Conservation (phyloP, 2,888 invertebrate species). For the Notodonta dromedarius region DNA sequence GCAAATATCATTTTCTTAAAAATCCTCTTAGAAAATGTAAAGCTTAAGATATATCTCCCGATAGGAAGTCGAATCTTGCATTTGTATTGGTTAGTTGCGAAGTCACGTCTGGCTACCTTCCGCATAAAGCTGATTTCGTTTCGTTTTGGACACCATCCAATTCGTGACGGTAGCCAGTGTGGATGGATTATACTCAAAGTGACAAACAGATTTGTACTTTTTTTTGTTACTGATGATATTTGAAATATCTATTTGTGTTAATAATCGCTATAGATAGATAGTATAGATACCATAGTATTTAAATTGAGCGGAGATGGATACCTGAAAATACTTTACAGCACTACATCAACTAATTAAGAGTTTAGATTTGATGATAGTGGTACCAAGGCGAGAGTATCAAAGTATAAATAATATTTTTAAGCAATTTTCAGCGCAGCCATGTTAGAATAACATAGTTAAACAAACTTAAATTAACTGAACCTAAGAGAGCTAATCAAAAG, state of each 20-base stretch:
- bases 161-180: background rate
- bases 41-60: background rate
- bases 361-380: too few relatives aligned
- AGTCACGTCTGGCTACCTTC: slow-evolving; percentile 7
- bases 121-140: slow-evolving; percentile 4
- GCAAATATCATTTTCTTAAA: background rate
- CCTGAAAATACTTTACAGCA: too few relatives aligned
- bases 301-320: too few relatives aligned
- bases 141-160: slow-evolving; percentile 7
- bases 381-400: too few relatives aligned
- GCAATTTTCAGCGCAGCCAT: background rate
- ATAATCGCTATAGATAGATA: too few relatives aligned
- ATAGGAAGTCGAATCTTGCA: slow-evolving; percentile 1
- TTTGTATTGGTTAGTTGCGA: background rate
- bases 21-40: background rate
- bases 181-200: background rate
- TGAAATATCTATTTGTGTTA: too few relatives aligned
- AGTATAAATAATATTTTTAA: too few relatives aligned
- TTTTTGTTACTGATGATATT: background rate
- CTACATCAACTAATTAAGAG: too few relatives aligned
- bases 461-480: background rate
- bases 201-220: background rate
- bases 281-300: too few relatives aligned
- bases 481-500: background rate
- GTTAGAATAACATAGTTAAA: background rate